Evolutionary conservation across 2,113 vertebrate genomes (phyloP).

Genomic region (Alligator sinensis): DNA sequence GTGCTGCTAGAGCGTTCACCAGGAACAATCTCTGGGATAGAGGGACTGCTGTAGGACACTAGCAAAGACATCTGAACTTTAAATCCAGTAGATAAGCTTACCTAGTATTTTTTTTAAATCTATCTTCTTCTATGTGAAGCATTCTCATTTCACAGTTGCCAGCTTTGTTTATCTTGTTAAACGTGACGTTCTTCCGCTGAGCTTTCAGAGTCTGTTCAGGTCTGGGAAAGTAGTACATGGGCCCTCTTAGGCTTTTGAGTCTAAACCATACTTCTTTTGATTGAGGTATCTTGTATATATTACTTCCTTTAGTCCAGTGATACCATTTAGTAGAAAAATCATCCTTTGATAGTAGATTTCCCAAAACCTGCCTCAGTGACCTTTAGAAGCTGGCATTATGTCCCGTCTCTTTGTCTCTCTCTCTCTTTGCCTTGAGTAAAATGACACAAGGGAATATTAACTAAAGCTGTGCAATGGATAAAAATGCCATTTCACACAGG

Average conservation of each 20-base stretch:
- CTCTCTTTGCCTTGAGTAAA: not conserved
- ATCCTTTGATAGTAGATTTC: not conserved
- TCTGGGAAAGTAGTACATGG: not conserved
- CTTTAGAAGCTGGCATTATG: not conserved
- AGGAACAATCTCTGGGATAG: not conserved
- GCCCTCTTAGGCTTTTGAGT: not conserved
- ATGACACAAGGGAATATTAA: not conserved
- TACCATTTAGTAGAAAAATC: not conserved
- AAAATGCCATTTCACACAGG: not conserved
- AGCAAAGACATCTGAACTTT: not conserved
- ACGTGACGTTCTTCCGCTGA: not conserved
- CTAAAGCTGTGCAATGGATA: not conserved
- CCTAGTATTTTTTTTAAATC: not conserved
- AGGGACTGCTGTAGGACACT: not conserved
- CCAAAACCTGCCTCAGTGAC: not conserved
- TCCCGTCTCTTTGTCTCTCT: not conserved
- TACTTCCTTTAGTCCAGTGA: not conserved
- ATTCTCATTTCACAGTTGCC: not conserved
- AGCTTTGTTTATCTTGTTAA: slow-evolving; percentile 34
- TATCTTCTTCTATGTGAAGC: not conserved
- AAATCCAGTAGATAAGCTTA: not conserved
- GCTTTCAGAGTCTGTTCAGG: not conserved
- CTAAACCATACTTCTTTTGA: not conserved
- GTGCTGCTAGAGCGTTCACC: not conserved
- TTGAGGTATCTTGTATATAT: not conserved